Conservation (phyloP, 2,113 vertebrate species). For the Phyllostomus discolor region DNA sequence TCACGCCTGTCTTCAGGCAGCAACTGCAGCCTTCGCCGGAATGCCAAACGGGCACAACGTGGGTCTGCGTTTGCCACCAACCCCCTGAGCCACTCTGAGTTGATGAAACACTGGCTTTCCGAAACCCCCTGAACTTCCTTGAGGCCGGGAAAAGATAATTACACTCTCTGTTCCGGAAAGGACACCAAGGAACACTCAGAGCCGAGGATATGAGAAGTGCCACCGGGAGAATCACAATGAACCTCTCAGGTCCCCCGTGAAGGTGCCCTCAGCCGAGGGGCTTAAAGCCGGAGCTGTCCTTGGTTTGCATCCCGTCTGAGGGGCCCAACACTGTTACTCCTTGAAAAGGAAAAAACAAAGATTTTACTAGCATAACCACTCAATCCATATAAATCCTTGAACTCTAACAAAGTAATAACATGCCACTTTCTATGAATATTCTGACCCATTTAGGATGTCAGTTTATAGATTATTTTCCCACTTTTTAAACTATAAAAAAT, state of each 20-base stretch:
- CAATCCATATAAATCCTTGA: not conserved
- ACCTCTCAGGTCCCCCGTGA: not conserved
- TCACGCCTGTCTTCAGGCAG: not conserved
- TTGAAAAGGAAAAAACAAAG: conserved; percentile 9
- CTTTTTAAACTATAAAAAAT: not conserved
- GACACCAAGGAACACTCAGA: not conserved
- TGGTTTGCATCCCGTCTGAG: not conserved
- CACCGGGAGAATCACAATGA: not conserved
- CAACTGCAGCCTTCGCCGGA: not conserved
- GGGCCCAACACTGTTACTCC: not conserved
- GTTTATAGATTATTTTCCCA: not conserved
- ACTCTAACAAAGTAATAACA: not conserved
- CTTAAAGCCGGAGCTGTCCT: not conserved
- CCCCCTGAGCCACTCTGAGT: not conserved
- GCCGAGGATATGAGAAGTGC: not conserved
- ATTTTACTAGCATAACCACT: not conserved
- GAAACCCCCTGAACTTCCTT: not conserved
- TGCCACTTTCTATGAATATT: not conserved
- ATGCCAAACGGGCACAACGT: not conserved
- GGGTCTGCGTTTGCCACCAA: not conserved
- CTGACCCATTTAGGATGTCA: not conserved
- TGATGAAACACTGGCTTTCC: not conserved
- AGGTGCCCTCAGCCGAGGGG: not conserved
- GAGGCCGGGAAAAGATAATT: not conserved
- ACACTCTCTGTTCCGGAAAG: not conserved